Evolutionary conservation across 2,797 vertebrate species (phyloP).

Genomic region (Syngnathus acus): DNA sequence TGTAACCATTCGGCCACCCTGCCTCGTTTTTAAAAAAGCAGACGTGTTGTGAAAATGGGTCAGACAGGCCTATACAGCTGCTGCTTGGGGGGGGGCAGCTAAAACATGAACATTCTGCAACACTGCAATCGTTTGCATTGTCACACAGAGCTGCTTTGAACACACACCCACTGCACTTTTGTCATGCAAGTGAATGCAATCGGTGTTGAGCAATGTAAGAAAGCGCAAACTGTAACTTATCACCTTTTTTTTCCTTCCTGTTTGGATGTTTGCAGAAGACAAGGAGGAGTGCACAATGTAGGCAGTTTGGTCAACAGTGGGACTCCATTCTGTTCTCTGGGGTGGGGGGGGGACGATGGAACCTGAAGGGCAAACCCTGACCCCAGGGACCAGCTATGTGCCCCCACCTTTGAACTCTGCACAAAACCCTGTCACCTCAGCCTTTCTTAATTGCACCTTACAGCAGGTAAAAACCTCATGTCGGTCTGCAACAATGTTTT

Average conservation of each 20-base stretch:
- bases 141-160: not conserved
- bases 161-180: not conserved
- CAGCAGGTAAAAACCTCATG: conserved; percentile 52
- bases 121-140: conserved; percentile 6
- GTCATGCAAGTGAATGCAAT: not conserved
- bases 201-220: conserved; percentile 11
- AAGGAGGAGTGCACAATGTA: conserved; percentile 59
- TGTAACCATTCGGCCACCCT: conserved; percentile 40
- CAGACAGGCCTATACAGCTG: conserved; percentile 29
- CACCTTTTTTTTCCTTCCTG: not conserved
- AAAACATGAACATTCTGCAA: conserved; percentile 3
- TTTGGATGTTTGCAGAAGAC: conserved; percentile 3
- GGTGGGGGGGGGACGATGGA: conserved; percentile 62
- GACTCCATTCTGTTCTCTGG: conserved; percentile 61
- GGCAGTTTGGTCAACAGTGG: conserved; percentile 44
- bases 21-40: conserved; percentile 30
- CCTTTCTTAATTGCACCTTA: conserved; percentile 45
- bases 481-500: too few relatives aligned
- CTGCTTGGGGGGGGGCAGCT: not conserved
- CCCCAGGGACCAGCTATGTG: conserved; percentile 62
- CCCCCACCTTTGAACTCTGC: conserved; percentile 42
- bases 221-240: not conserved
- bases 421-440: conserved; percentile 31
- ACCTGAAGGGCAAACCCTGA: conserved; percentile 47
- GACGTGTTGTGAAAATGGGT: conserved; percentile 55